Evolutionary conservation across 92 coral and sea anemone genomes (phyloP), one percentile per base, ranked within the genome.

Genomic region (Heliopora coerulea): DNA sequence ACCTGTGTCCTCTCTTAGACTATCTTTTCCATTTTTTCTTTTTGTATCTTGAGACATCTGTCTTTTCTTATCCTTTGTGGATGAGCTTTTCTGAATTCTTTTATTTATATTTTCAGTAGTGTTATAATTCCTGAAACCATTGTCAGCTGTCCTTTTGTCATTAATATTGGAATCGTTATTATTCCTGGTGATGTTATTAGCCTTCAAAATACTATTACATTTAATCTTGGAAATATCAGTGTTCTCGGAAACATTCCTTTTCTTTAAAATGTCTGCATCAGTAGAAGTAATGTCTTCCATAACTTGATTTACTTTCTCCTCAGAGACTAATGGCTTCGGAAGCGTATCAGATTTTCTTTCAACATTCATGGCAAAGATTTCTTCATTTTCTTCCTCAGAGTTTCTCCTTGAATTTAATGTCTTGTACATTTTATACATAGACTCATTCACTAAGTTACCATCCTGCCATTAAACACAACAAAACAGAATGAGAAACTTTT

Each of bases 351-450:
- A 14, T 25, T 31, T 26, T 14, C 18, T 58, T 20, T 0, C 26
- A 24, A 5, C 5, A 59, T 34, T 34, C 5, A 19, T 40, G 3
- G 9, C 28, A 8, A 24, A 32, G 34, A 24, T 54, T 25, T 62
- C 66, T 31, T 15, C 26, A 57, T 37, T 70, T 21, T 83, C 85
- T 12, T 84, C 82, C 32, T 67, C 83, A 31, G 70, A 75, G 54
- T 35, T 80, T 70, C 63, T 68, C 32, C 79, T 69, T 21, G 82
- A 73, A 54, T 78, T 77, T 67, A 91, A 83, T 23, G 72, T 62
- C 54, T 86, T 89, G 73, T 91, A 91, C 90, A 91, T 83, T 15
- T 80, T 41, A 42, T 87, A 91, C 90, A 91, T 91, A 34, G 97
- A 91, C 60, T 87, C 85, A 74, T 91, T 91, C 89, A 91, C 85